phyloP scores from a whole-genome alignment of 1,140 invertebrate genomes.

The Dendrolimus kikuchii region DNA sequence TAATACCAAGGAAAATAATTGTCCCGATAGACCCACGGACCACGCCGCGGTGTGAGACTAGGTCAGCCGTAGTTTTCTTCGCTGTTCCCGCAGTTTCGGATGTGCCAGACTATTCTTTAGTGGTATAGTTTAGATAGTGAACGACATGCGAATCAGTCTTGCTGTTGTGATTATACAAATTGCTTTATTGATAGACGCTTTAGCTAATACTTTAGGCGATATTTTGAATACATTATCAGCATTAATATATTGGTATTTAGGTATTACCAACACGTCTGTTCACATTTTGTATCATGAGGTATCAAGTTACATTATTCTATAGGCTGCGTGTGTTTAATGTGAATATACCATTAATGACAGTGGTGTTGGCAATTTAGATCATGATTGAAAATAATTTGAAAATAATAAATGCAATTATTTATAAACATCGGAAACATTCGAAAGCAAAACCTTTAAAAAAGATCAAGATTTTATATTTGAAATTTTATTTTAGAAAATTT shows the following conservation, averaged over 20 bases:
- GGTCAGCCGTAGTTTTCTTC: conserved; percentile 65
- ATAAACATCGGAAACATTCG: too few species aligned
- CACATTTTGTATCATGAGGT: conserved; percentile 46
- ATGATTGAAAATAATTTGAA: too few species aligned
- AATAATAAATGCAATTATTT: too few species aligned
- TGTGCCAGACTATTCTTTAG: conserved; percentile 61
- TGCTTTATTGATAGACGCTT: conserved; percentile 65
- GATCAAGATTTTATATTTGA: too few species aligned
- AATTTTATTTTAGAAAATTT: too few species aligned
- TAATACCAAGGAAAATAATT: conserved; percentile 46
- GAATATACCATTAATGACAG: conserved; percentile 28
- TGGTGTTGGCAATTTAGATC: conserved; percentile 1
- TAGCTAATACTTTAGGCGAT: conserved; percentile 60
- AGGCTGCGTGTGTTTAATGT: conserved; percentile 41
- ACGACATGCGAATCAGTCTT: conserved; percentile 50
- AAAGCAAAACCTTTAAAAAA: too few species aligned
- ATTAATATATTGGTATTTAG: conserved; percentile 31
- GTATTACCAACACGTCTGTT: conserved; percentile 35
- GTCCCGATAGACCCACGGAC: conserved; percentile 39
- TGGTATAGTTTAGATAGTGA: conserved; percentile 66
- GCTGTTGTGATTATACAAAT: conserved; percentile 63
- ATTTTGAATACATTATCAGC: conserved; percentile 61
- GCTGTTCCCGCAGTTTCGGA: conserved; percentile 68
- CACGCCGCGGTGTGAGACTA: conserved; percentile 49
- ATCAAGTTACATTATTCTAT: conserved; percentile 47